Conservation (phyloP, 2,113 vertebrate genomes). For the Centropus bengalensis region DNA sequence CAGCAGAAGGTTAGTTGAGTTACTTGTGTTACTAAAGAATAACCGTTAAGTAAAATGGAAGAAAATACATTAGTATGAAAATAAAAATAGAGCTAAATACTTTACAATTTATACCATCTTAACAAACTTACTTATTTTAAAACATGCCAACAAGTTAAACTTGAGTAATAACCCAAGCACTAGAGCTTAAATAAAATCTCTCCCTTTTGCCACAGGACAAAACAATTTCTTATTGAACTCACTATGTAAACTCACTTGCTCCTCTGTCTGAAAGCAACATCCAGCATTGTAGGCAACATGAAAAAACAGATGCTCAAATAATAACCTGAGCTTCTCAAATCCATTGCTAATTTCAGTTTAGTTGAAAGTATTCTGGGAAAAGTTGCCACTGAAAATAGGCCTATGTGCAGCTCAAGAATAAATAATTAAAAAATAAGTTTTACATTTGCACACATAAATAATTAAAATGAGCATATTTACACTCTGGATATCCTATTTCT, state of each 20-base stretch:
- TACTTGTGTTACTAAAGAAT: background rate
- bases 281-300: background rate
- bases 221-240: background rate
- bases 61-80: background rate
- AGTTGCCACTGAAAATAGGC: background rate
- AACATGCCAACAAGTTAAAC: background rate
- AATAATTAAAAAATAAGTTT: slow-evolving; percentile 18
- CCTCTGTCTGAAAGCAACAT: background rate
- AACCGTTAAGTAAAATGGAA: background rate
- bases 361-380: background rate
- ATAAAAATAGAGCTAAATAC: background rate
- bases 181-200: slow-evolving; percentile 1
- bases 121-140: background rate
- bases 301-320: background rate
- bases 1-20: background rate
- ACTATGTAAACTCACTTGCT: background rate
- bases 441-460: background rate
- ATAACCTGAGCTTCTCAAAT: background rate
- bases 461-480: background rate
- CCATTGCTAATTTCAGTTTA: background rate
- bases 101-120: background rate
- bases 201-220: background rate
- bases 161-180: background rate
- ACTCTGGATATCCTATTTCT: background rate
- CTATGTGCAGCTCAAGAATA: background rate